phyloP scores from a whole-genome alignment of 2,888 invertebrate species.

The Nephrotoma flavescens region DNA sequence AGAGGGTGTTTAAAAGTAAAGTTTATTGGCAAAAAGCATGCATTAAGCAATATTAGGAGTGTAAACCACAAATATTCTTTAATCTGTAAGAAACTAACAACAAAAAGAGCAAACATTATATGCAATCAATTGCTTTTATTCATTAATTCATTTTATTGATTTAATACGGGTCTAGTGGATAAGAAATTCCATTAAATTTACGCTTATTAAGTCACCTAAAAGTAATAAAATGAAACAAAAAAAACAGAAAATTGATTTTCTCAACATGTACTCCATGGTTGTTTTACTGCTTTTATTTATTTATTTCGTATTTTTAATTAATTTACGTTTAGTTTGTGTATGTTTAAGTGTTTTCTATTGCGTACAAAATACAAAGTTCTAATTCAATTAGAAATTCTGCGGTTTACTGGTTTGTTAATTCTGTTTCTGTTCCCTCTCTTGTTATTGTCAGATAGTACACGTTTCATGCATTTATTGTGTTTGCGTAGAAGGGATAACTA shows the following conservation, averaged over 20 bases:
- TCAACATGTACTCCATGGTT: background rate
- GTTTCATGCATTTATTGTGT: background rate
- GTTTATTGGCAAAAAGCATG: too few relatives aligned
- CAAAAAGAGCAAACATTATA: background rate
- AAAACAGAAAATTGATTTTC: background rate
- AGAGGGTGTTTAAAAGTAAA: too few relatives aligned
- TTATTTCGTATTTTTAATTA: background rate
- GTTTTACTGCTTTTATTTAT: background rate
- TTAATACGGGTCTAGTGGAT: background rate
- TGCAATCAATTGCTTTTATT: background rate
- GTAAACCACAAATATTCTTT: too few relatives aligned
- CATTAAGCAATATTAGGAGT: too few relatives aligned
- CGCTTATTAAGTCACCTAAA: background rate
- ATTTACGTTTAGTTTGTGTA: background rate
- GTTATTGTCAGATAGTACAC: background rate
- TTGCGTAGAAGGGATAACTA: too few relatives aligned
- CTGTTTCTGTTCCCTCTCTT: background rate
- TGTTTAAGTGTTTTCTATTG: background rate
- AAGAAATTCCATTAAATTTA: background rate
- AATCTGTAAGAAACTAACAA: too few relatives aligned
- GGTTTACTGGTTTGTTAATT: background rate
- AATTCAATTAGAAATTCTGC: background rate
- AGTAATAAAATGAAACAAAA: background rate
- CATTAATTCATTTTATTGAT: background rate
- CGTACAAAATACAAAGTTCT: background rate